phyloP scores from a whole-genome alignment of 2,888 invertebrate species.

The Nemapogon koenigi region DNA sequence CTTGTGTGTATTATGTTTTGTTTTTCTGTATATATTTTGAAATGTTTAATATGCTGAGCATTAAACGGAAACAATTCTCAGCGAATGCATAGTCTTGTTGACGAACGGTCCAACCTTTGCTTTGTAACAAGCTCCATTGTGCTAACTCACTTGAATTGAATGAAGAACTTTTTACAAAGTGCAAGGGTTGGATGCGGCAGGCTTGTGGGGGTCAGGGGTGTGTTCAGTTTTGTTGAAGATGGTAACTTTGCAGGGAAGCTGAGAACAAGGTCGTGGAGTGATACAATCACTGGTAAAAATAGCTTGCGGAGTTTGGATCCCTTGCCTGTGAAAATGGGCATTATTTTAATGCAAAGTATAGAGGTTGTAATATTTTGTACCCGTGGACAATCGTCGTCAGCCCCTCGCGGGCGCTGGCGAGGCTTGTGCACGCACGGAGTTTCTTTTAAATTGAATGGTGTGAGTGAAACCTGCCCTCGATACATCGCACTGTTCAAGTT shows the following conservation, averaged over 20 bases:
- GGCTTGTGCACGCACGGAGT: constrained; percentile 28
- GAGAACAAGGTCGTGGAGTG: constrained; percentile 58
- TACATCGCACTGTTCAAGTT: constrained; percentile 60
- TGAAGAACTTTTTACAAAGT: constrained; percentile 40
- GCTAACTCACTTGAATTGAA: constrained; percentile 32
- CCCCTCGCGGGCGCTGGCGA: background rate
- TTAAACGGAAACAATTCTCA: constrained; percentile 63
- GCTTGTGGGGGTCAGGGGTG: background rate
- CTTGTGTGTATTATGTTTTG: no score
- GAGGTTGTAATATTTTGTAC: constrained; percentile 76
- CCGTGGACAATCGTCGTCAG: background rate
- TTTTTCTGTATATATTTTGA: constrained; percentile 26
- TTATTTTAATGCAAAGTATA: constrained; percentile 93
- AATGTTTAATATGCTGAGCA: constrained; percentile 60
- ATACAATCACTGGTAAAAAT: constrained; percentile 53
- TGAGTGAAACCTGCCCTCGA: constrained; percentile 50
- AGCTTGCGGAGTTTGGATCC: constrained; percentile 59
- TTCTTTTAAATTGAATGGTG: constrained; percentile 65
- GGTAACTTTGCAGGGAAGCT: constrained; percentile 63
- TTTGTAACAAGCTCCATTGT: constrained; percentile 48
- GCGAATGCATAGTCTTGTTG: constrained; percentile 54
- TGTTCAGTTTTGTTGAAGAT: constrained; percentile 17
- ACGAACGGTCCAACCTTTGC: constrained; percentile 59
- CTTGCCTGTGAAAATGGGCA: constrained; percentile 79
- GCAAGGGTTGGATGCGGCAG: constrained; percentile 48